Evolutionary conservation across 2,113 vertebrate species (phyloP), one percentile per base, ranked within the genome.

Genomic region (Rhagologus leucostigma): DNA sequence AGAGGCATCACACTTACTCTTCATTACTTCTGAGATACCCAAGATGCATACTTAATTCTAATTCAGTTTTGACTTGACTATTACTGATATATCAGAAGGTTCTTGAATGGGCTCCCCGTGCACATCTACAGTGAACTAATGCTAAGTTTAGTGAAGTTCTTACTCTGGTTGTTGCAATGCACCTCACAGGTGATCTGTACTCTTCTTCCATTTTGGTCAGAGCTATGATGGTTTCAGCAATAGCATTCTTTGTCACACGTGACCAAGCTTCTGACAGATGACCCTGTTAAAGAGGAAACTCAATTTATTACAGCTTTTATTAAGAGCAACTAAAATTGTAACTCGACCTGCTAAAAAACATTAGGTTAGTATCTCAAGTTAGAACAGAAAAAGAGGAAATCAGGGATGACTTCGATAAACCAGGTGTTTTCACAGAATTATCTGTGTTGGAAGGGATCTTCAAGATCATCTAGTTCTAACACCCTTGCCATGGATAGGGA

Each of bases 181-280:
- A 99, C 96, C 99, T 98, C 68, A 99, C 99, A 35, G 99, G 99
- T 59, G 99, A 99, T 52, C 99, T 98, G 88, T 99, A 99, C 90
- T 99, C 99, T 97, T 99, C 99, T 95, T 99, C 99, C 99, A 99
- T 99, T 98, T 99, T 99, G 91, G 99, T 99, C 95, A 99, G 98
- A 49, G 99, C 99, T 95, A 99, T 99, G 96, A 99, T 99, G 87
- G 99, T 99, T 98, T 99, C 99, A 46, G 99, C 99, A 79, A 99
- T 99, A 85, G 99, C 99, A 71, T 99, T 99, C 97, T 99, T 99
- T 46, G 99, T 99, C 73, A 99, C 99, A 83, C 99, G 98, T 55
- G 99, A 99, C 99, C 99, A 99, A 49, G 99, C 98, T 77, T 99
- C 99, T 9, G 99, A 99, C 14, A 99, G 98, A 94, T 99, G 99